phyloP scores from a whole-genome alignment of 2,888 invertebrate genomes.

The Melolontha melolontha region DNA sequence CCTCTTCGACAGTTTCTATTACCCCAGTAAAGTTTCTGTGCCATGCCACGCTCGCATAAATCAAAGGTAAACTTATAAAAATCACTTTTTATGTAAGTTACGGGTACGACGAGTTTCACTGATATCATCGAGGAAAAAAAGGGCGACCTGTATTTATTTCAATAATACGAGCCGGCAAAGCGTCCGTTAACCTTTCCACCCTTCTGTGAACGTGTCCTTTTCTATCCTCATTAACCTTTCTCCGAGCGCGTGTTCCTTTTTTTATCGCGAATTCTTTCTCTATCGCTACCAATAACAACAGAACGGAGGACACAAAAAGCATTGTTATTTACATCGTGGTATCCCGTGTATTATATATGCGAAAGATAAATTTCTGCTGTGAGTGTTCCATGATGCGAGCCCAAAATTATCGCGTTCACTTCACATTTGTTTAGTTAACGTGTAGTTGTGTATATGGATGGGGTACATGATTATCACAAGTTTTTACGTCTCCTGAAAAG shows the following conservation, averaged over 20 bases:
- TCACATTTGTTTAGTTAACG: too few relatives aligned
- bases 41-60: constrained; percentile 24
- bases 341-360: constrained; percentile 8
- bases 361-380: constrained; percentile 12
- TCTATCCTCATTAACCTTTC: constrained; percentile 36
- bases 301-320: constrained; percentile 15
- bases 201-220: constrained; percentile 34
- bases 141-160: constrained; percentile 19
- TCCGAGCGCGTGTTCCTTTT: constrained; percentile 20
- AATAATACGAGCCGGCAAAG: constrained; percentile 18
- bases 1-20: constrained; percentile 23
- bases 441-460: too few relatives aligned
- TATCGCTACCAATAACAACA: constrained; percentile 14
- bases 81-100: constrained; percentile 35
- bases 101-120: constrained; percentile 16
- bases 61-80: constrained; percentile 30
- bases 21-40: constrained; percentile 19
- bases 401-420: constrained; percentile 10
- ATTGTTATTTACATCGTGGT: constrained; percentile 18
- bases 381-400: constrained; percentile 10
- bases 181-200: constrained; percentile 34
- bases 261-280: constrained; percentile 32
- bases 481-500: neutral
- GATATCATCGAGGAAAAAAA: constrained; percentile 28
- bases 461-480: too few relatives aligned